These are phyloP conservation scores for Campoletis raptor DNA, from an alignment of 2,888 invertebrate species.

Conservation along the genomic window DNA sequence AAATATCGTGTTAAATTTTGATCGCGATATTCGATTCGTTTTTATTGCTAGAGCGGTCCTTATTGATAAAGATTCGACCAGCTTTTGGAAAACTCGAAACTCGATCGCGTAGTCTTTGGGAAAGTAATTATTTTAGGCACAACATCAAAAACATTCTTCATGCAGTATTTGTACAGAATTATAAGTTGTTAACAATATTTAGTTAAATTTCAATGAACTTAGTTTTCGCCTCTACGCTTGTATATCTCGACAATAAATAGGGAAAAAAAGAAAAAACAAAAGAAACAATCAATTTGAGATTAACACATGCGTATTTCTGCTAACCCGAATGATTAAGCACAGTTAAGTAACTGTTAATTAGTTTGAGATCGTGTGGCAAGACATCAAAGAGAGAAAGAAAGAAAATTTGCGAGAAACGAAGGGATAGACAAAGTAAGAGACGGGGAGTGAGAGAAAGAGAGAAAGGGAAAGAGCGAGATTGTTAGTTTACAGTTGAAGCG, in stretches of 20 bases:
- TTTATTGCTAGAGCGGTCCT: too few species aligned
- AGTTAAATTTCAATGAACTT: background rate
- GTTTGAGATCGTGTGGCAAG: constrained; percentile 57
- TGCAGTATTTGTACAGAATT: background rate
- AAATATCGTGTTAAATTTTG: too few species aligned
- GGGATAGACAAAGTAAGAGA: constrained; percentile 19
- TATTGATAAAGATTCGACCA: too few species aligned
- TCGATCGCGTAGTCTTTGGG: too few species aligned
- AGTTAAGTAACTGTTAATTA: constrained; percentile 68
- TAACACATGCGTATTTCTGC: constrained; percentile 35
- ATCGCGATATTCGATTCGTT: too few species aligned
- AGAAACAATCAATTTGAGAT: background rate
- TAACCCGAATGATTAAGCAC: constrained; percentile 54
- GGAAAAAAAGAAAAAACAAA: background rate
- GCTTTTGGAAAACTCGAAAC: too few species aligned
- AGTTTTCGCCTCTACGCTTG: background rate
- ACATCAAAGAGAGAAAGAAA: constrained; percentile 13
- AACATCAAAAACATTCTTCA: too few species aligned
- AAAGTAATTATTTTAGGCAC: too few species aligned
- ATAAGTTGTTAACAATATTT: background rate
- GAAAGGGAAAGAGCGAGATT: constrained; percentile 48
- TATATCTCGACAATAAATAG: background rate
- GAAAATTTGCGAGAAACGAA: constrained; percentile 6
- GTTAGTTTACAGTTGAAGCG: constrained; percentile 64
- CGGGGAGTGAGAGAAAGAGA: constrained; percentile 20